Evolutionary conservation across 92 coral and sea anemone species (phyloP), one percentile per base, ranked within the genome.

Genomic region (Palythoa grandis): DNA sequence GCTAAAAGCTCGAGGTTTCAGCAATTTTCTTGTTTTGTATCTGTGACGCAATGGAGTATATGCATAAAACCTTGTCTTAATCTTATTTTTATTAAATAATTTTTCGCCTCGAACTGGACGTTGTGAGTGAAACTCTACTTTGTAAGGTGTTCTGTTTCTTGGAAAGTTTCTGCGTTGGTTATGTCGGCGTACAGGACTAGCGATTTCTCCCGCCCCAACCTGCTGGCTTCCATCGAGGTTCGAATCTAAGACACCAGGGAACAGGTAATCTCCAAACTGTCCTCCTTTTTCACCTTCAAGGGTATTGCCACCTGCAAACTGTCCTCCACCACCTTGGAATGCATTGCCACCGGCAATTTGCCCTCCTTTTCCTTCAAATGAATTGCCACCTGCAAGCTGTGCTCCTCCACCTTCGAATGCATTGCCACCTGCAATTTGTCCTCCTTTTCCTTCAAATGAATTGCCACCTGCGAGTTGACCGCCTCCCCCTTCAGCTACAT

Each of bases 171-270:
- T 40, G 12, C 35, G 70, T 19, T 39, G 83, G 3, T 67, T 25
- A n/a, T 22, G 83, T 7, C 83, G 83, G 23, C 72, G 65, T n/a
- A 29, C 14, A 11, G 83, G 35, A 24, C 53, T 68, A 5, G 83
- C 83, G 24, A 78, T 78, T 78, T 78, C 83, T 37, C 71, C 83
- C 2, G 83, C 83, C 15, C 83, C 83, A 6, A 78, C 11, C 72
- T 78, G 83, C 22, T 78, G 83, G 17, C 70, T 24, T 39, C 83
- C 83, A 38, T 78, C 83, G 23, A 78, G n/a, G 66, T 78, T 78
- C 11, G 83, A 60, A 22, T 78, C 57, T 52, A 78, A 58, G 16
- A 78, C 4, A 16, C 83, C 83, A 15, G 83, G 83, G 29, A 78
- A 43, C 3, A 61, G 14, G 38, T 78, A 15, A 23, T 66, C 83